Evolutionary conservation across 2,113 vertebrate genomes (phyloP).

Genomic region (Smithornis capensis): DNA sequence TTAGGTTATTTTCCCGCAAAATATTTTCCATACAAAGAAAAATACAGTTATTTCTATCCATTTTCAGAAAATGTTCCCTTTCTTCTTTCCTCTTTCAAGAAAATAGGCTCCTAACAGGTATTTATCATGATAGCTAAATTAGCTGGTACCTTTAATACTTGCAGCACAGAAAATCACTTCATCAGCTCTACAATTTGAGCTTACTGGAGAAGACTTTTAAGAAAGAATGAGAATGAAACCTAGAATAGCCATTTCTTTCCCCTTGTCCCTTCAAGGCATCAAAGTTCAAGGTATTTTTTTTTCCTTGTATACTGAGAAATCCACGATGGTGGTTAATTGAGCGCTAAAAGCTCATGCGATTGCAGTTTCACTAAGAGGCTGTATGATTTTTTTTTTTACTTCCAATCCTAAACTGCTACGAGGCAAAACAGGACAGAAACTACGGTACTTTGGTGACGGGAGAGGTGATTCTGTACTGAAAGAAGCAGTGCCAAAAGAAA

Average conservation of each 20-base stretch:
- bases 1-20: constrained; percentile 23
- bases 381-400: neutral
- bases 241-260: constrained; percentile 44
- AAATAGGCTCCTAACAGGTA: constrained; percentile 26
- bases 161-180: constrained; percentile 45
- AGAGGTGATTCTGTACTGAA: neutral
- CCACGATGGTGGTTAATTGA: constrained; percentile 34
- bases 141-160: constrained; percentile 11
- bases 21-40: constrained; percentile 31
- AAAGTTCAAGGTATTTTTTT: constrained; percentile 54
- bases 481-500: neutral
- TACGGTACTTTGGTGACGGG: neutral
- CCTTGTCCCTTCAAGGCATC: neutral
- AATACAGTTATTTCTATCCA: constrained; percentile 3
- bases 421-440: neutral
- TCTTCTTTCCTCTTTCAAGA: constrained; percentile 14
- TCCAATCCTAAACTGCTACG: neutral
- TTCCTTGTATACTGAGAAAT: neutral
- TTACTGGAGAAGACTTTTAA: constrained; percentile 28
- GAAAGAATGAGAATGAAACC: constrained; percentile 35
- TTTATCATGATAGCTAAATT: constrained; percentile 63
- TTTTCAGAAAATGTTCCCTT: constrained; percentile 22
- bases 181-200: constrained; percentile 50
- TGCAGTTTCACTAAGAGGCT: constrained; percentile 37
- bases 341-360: neutral